Base-by-base conservation (phyloP, 1,140 invertebrate species). In the Caenorhabditis briggsae region DNA sequence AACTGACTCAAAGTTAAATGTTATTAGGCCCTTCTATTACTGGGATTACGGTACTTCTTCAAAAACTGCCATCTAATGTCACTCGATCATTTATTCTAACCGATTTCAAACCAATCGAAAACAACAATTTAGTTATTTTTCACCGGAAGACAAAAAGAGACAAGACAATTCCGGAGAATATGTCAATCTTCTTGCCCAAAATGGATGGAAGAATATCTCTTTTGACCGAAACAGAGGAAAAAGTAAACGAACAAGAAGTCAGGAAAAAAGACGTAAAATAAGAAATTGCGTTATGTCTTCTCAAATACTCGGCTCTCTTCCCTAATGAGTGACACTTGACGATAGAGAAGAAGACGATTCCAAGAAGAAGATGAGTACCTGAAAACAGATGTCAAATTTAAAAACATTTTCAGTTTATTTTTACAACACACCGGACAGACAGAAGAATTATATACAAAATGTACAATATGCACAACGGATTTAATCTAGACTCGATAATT, bases 221-320 rank as follows among this genome's bases (percentile, higher is more conserved):
- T 12, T 70, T 18, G 46, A 23, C 11, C 33, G 23, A 50, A 78
- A 50, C 33, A 78, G 18, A 50, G 50, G 3, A 78, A 48, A 46
- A 50, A 50, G 46, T 50, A 78, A 48, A 50, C 46, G 70, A 50
- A 41, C 25, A 12, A 78, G 43, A 50, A 53, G 33, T 50, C 6
- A 18, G 16, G 64, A 70, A 25, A n/a, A 41, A 70, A 70, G 64
- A 78, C 64, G 64, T 70, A 46, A 78, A 70, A 70, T 12, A 46
- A 48, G 70, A 78, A 78, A 78, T 53, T 78, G 70, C 53, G 70
- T 78, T 78, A 78, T 78, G 43, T 53, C 70, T 78, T 78, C 70
- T 48, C 70, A 78, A 78, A 50, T 50, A 70, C 33, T 70, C 65
- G 43, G 20, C 70, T 78, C n/a, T 23, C n/a, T 7, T 20, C 70